Base-by-base conservation (phyloP, 1,140 invertebrate genomes). In the Magallana ariakensis region DNA sequence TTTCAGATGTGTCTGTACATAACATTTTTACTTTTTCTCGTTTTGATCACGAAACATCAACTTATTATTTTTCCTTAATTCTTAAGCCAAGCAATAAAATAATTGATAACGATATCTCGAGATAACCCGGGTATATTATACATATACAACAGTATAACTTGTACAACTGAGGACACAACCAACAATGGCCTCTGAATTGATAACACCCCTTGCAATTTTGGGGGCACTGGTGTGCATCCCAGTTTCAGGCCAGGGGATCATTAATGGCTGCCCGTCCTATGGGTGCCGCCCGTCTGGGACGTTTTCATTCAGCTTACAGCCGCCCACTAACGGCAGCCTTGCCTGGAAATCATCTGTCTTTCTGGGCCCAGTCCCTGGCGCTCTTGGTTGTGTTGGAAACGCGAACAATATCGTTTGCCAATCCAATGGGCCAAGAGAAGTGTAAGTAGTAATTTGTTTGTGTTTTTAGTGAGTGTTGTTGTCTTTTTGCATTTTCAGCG, bases 401-500 rank as follows among this genome's bases (percentile, higher is more conserved):
- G 70, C 62, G 13, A 88, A 88, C 55, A 88, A 88, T 54, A 81
- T 88, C n/a, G 62, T 88, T 2, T 88, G 87, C 56, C 87, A 85
- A 9, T 88, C 82, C n/a, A 82, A 86, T 60, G 85, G 85, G 0
- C 66, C 62, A n/a, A 84, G 26, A 46, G 53, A 81, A 19, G 58
- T 84, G 87, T 88, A 88, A 84, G 86, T 82, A 26, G 13, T 82
- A n/a, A 10, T n/a, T 81, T 13, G 16, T 16, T 16, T 4, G 33
- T 33, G 33, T 33, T 3, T 33, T 1, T 3, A 33, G 33, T 33
- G 33, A 0, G 5, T 33, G 33, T 33, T 33, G 33, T 33, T 33
- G 33, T 33, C 33, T 33, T 33, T 33, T 33, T 0, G 33, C 33
- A 0, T 33, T 46, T 46, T 46, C 33, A 46, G 33, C 33, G 33